phyloP scores from a whole-genome alignment of 2,797 vertebrate genomes.

The Myotis daubentonii region DNA sequence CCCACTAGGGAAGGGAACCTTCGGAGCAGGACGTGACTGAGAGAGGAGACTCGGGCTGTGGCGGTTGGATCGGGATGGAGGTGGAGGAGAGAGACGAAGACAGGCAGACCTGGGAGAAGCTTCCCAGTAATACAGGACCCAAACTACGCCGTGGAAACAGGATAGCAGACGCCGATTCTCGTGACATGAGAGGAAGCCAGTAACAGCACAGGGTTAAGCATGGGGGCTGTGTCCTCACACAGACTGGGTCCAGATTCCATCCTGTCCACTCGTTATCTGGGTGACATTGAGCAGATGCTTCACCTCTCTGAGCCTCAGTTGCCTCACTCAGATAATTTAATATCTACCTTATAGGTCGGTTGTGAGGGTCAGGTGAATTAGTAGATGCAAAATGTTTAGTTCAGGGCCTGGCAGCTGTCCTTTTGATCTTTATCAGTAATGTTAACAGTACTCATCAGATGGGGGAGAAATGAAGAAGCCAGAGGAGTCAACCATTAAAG shows the following conservation, averaged over 20 bases:
- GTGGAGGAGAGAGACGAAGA: not conserved
- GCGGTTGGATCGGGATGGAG: rapidly evolving
- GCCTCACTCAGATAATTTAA: not conserved
- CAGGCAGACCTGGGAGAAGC: not conserved
- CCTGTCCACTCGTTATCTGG: not conserved
- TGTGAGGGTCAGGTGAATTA: not conserved
- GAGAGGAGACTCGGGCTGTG: not conserved
- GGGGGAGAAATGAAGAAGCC: not conserved
- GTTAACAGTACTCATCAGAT: not conserved
- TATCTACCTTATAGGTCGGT: not conserved
- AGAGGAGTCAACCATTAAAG: not conserved
- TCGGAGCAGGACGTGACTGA: not conserved
- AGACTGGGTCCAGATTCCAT: not conserved
- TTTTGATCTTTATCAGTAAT: not conserved
- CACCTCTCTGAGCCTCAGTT: not conserved
- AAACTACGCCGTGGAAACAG: not conserved
- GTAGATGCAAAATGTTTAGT: not conserved
- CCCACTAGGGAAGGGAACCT: rapidly evolving
- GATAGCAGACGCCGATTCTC: not conserved
- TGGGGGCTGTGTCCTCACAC: not conserved
- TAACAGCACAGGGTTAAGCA: not conserved
- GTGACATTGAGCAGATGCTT: not conserved
- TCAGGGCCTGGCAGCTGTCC: not conserved
- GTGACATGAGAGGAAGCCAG: not conserved
- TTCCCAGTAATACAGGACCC: not conserved